Evolutionary conservation across 2,888 invertebrate species (phyloP).

Genomic region (Pardosa pseudoannulata): DNA sequence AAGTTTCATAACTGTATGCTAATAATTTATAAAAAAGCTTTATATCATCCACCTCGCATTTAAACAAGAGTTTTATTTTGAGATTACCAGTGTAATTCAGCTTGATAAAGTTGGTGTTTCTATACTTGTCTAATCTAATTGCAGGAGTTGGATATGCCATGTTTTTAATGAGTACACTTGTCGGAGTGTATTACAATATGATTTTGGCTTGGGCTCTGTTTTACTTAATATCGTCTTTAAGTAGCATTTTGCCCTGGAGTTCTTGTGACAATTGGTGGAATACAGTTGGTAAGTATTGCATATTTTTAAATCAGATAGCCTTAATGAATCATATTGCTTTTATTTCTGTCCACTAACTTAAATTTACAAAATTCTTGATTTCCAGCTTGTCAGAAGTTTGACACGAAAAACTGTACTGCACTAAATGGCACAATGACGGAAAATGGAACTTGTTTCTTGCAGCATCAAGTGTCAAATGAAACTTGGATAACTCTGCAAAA

Average conservation of each 20-base stretch:
- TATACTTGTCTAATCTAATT: too few species aligned
- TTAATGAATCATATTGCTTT: too few species aligned
- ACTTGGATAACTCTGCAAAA: slow-evolving; percentile 74
- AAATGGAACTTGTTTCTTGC: slow-evolving; percentile 76
- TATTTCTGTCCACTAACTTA: too few species aligned
- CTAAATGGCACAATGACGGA: slow-evolving; percentile 77
- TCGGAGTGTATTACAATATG: slow-evolving; percentile 81
- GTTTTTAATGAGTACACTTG: slow-evolving; percentile 80
- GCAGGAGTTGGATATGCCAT: slow-evolving; percentile 80
- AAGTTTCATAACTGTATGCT: too few species aligned
- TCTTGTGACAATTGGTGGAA: slow-evolving; percentile 79
- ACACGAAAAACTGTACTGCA: slow-evolving; percentile 77
- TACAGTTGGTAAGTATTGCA: slow-evolving; percentile 76
- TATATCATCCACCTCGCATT: too few species aligned
- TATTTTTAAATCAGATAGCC: too few species aligned
- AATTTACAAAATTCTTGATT: slow-evolving; percentile 22
- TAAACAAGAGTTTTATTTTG: too few species aligned
- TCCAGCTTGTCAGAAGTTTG: slow-evolving; percentile 76
- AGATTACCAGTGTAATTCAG: too few species aligned
- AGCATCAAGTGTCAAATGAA: slow-evolving; percentile 70
- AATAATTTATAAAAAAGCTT: too few species aligned
- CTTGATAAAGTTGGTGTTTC: too few species aligned
- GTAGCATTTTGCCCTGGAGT: slow-evolving; percentile 78
- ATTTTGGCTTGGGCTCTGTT: slow-evolving; percentile 80
- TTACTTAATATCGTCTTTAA: slow-evolving; percentile 79